Conservation (phyloP, 30 jellyfish, hydroid and myxozoan genomes). For the Pelagia noctiluca region DNA sequence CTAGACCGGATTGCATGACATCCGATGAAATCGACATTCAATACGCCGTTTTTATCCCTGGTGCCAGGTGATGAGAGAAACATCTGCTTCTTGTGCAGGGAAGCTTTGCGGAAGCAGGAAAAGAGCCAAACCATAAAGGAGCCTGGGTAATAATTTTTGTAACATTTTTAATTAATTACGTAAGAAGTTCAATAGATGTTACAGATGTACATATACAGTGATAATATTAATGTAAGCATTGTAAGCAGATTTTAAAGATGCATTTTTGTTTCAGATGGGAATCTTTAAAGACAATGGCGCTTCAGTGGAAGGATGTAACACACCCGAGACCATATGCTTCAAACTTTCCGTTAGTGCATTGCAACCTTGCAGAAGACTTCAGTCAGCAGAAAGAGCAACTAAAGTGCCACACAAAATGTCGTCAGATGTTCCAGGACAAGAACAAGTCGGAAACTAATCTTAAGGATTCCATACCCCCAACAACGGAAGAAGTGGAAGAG, state of each 20-base stretch:
- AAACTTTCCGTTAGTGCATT: constrained; percentile 15
- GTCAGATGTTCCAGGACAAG: neutral
- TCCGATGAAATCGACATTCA: constrained; percentile 2
- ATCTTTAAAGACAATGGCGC: constrained; percentile 18
- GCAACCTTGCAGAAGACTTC: constrained; percentile 6
- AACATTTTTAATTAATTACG: constrained; percentile 5
- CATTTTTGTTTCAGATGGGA: constrained; percentile 21
- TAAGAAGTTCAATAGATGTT: constrained; percentile 7
- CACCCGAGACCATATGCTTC: constrained; percentile 14
- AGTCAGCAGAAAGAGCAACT: constrained; percentile 6
- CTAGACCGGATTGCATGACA: constrained; percentile 10
- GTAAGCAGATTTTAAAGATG: neutral
- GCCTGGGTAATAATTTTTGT: constrained; percentile 1
- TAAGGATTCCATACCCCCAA: neutral
- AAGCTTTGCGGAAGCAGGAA: constrained; percentile 8
- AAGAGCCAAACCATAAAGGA: constrained; percentile 1
- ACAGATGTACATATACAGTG: neutral
- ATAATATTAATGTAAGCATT: constrained; percentile 4
- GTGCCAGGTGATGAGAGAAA: constrained; percentile 8
- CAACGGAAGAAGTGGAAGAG: neutral
- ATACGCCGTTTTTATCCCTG: constrained; percentile 2
- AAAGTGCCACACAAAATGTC: constrained; percentile 8
- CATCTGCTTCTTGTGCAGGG: constrained; percentile 9
- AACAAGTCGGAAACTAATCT: neutral
- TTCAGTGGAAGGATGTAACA: constrained; percentile 22